Base-by-base conservation (phyloP, 2,888 invertebrate species). In the Spodoptera exigua region DNA sequence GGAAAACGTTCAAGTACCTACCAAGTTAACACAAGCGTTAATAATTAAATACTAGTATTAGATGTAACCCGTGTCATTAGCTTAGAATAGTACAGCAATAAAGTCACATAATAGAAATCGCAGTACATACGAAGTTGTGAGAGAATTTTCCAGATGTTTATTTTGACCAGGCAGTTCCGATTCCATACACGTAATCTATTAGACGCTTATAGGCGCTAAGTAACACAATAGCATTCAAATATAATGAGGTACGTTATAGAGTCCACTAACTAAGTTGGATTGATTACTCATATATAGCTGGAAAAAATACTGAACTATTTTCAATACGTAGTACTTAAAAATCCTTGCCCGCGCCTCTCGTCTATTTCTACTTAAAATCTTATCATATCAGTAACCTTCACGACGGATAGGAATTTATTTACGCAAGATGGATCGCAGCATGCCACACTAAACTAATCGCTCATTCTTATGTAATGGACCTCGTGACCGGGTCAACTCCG, bases 351-450 rank as follows among this genome's bases (percentile, higher is more conserved):
- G 61, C 40, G 59, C 65, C 71, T 69, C 59, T 65, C 21, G 35
- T 48, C 40, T 59, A 48, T 59, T 60, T 49, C 48, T 51, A 60
- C 18, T 58, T 68, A 44, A 57, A 64, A 49, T 46, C 60, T 75
- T 77, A 77, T 76, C 77, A 74, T 67, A 69, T 62, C 76, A 70
- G 46, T 56, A 63, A 64, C 68, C 74, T 75, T 76, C 74, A 61
- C 48, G 17, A 36, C 44, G 45, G 46, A 51, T 57, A 68, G 53
- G 70, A 46, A 70, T 68, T 54, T 58, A 45, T 62, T 67, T 61
- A 69, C 64, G 64, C 68, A 75, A 78, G 71, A 74, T 65, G 61
- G 70, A 74, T 75, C 52, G 53, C 44, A 53, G 32, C 62, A 70
- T 66, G 56, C 57, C 62, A 52, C 12, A 60, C 46, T 52, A 46